These are phyloP conservation scores for Marcusenius ussheri DNA, from an alignment of 2,113 vertebrate genomes.

Conservation along the genomic window DNA sequence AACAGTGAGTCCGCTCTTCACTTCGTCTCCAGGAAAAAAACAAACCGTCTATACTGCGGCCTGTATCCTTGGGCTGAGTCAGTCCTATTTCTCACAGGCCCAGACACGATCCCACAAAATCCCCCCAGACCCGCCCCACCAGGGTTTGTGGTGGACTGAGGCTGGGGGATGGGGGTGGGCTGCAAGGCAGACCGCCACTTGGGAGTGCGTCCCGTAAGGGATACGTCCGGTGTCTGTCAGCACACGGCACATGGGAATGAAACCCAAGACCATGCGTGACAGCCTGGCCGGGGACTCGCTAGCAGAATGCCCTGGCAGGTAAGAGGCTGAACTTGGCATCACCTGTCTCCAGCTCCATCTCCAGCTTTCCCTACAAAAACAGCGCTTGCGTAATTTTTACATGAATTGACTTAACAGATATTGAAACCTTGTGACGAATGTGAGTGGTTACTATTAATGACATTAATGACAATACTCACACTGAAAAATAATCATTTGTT, in stretches of 20 bases:
- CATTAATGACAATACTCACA: not conserved
- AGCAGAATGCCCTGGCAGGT: conserved; percentile 9
- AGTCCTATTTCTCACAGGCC: not conserved
- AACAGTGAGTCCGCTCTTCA: not conserved
- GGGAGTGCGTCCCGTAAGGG: not conserved
- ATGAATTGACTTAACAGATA: not conserved
- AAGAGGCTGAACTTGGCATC: not conserved
- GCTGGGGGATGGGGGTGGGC: not conserved
- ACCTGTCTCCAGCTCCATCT: not conserved
- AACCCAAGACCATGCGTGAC: conserved; percentile 2
- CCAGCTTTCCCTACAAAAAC: not conserved
- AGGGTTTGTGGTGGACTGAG: not conserved
- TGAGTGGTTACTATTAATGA: not conserved
- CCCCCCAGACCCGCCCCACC: not conserved
- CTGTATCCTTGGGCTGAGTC: not conserved
- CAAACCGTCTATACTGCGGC: not conserved
- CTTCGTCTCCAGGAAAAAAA: not conserved
- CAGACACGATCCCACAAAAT: not conserved
- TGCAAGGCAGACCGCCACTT: not conserved
- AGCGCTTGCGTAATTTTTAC: not conserved
- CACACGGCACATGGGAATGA: not conserved
- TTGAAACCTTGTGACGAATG: not conserved
- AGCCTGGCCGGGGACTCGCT: not conserved
- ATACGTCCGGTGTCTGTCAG: conserved; percentile 10
- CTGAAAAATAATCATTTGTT: not conserved